These are phyloP conservation scores for Balanococcus diminutus DNA, from an alignment of 2,888 invertebrate species.

Conservation along the genomic window DNA sequence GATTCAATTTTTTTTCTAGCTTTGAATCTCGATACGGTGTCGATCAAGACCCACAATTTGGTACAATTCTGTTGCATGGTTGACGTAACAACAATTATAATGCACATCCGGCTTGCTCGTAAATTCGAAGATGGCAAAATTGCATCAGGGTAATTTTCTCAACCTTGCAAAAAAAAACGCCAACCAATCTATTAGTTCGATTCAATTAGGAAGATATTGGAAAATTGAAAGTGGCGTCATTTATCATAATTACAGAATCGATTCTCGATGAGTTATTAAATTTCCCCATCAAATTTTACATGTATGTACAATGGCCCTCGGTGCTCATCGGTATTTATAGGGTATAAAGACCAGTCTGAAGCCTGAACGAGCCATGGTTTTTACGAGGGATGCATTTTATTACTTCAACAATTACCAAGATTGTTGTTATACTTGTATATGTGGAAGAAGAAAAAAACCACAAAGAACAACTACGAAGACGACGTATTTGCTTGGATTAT, in stretches of 20 bases:
- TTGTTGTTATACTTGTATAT: not conserved
- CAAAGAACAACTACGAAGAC: too few species aligned
- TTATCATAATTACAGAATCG: not conserved
- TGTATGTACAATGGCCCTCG: too few species aligned
- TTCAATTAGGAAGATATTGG: not conserved
- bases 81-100: not conserved
- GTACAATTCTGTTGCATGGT: not conserved
- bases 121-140: not conserved
- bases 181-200: too few species aligned
- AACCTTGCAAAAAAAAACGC: not conserved
- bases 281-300: not conserved
- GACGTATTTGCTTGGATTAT: not conserved
- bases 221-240: not conserved
- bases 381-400: constrained; percentile 1
- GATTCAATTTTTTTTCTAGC: not conserved
- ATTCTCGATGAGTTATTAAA: not conserved
- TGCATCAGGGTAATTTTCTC: not conserved
- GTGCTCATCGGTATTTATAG: not conserved
- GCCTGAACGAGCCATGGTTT: not conserved
- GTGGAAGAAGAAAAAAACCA: not conserved
- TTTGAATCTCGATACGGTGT: not conserved
- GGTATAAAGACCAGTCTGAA: not conserved
- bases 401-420: not conserved
- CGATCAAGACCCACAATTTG: not conserved
- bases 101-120: not conserved